A percentile compares a stretch with the other conserved stretches of the same genome.
Evolutionary conservation across 2,888 invertebrate species (phyloP).

Genomic region (Drosophila mimica): DNA sequence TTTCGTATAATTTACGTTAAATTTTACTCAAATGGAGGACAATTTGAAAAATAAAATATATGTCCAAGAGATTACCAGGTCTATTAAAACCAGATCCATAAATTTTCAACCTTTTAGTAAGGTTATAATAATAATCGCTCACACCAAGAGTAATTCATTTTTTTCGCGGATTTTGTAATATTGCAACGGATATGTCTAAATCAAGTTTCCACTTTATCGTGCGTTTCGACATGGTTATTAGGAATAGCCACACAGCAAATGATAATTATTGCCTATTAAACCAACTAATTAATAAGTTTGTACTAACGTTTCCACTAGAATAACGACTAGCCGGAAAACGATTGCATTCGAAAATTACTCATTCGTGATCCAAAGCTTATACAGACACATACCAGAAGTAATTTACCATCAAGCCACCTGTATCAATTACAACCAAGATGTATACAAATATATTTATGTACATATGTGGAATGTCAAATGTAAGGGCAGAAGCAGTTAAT

Average conservation of each 20-base stretch:
- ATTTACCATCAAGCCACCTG: constrained; percentile 1
- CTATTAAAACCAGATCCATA: constrained; percentile 9
- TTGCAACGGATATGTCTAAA: constrained; percentile 12
- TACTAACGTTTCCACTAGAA: constrained; percentile 12
- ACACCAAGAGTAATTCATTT: background rate
- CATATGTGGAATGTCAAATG: background rate
- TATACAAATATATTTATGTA: background rate
- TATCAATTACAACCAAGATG: background rate
- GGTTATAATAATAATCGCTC: background rate
- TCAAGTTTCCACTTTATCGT: constrained; percentile 1
- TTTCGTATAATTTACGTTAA: constrained; percentile 40
- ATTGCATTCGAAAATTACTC: constrained; percentile 31
- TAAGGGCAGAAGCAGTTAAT: background rate
- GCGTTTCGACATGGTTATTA: constrained; percentile 33
- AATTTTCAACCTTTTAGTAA: background rate
- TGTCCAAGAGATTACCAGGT: background rate
- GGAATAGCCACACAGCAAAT: constrained; percentile 17
- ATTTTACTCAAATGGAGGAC: constrained; percentile 28
- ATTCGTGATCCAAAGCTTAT: constrained; percentile 22
- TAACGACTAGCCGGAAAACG: constrained; percentile 25
- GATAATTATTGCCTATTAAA: constrained; percentile 32
- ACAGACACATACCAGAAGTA: constrained; percentile 2
- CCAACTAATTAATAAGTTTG: constrained; percentile 40
- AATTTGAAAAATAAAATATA: constrained; percentile 1
- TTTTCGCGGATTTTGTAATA: background rate